These are phyloP conservation scores for Drosophila punjabiensis DNA, from an alignment of 1,140 invertebrate species.

Conservation along the genomic window DNA sequence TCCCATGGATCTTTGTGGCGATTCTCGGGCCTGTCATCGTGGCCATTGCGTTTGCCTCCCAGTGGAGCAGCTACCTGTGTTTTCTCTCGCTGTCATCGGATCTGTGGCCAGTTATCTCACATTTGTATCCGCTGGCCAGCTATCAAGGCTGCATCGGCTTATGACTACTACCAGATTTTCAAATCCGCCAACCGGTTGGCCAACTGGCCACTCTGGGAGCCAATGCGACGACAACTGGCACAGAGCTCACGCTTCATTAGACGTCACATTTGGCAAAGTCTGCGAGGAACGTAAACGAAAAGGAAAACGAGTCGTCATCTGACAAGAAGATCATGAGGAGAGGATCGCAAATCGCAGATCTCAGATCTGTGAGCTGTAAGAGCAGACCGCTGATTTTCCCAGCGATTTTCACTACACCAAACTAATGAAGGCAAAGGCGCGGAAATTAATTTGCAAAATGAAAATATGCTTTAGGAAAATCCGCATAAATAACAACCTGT, in stretches of 20 bases:
- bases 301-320: slow-evolving; percentile 47
- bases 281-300: slow-evolving; percentile 32
- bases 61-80: slow-evolving; percentile 62
- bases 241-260: slow-evolving; percentile 69
- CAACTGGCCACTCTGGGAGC: slow-evolving; percentile 20
- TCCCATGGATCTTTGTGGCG: slow-evolving; percentile 23
- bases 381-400: slow-evolving; percentile 41
- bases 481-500: slow-evolving; percentile 33
- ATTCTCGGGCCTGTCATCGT: slow-evolving; percentile 49
- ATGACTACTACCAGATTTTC: slow-evolving; percentile 61
- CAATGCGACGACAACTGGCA: slow-evolving; percentile 42
- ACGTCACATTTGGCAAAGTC: slow-evolving; percentile 51
- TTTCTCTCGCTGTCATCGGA: slow-evolving; percentile 63
- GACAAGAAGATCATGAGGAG: slow-evolving; percentile 51
- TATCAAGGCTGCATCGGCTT: slow-evolving; percentile 67
- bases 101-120: slow-evolving; percentile 62
- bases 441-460: slow-evolving; percentile 68
- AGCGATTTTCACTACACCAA: slow-evolving; percentile 63
- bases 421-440: slow-evolving; percentile 69
- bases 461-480: slow-evolving; percentile 50
- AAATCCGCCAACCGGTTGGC: slow-evolving; percentile 64
- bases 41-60: slow-evolving; percentile 41
- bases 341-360: slow-evolving; percentile 25
- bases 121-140: slow-evolving; percentile 62
- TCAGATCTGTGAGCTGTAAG: neutral